Conservation (phyloP, 2,113 vertebrate species). For the Copsychus sechellarum region DNA sequence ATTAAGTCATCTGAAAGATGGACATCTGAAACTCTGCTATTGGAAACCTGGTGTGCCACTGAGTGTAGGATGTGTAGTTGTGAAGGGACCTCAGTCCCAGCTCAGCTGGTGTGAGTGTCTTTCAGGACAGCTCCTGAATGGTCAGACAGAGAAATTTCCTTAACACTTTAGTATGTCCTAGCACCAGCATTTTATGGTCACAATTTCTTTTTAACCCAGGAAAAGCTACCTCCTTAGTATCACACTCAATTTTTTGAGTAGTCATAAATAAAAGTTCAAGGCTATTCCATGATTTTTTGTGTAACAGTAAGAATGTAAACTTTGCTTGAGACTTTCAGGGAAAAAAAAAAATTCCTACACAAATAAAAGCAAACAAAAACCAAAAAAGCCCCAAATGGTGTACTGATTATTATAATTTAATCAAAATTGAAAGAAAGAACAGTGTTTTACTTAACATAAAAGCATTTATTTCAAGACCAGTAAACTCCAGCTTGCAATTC, state of each 20-base stretch:
- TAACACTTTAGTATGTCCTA: neutral
- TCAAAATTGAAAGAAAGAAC: neutral
- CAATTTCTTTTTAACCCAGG: neutral
- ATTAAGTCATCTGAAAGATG: neutral
- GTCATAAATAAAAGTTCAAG: neutral
- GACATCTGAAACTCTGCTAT: neutral
- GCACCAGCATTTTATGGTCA: fast-evolving
- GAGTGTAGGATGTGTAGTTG: neutral
- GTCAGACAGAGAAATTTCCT: neutral
- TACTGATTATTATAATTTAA: neutral
- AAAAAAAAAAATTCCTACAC: neutral
- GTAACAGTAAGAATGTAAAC: fast-evolving
- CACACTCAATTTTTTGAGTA: neutral
- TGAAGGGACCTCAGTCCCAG: fast-evolving
- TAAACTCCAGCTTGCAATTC: neutral
- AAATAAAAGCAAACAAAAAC: neutral
- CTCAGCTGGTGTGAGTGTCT: too few species aligned
- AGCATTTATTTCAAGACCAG: neutral
- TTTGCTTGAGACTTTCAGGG: neutral
- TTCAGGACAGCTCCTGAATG: neutral
- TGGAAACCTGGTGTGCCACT: neutral
- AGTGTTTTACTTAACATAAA: neutral
- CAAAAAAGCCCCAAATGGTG: fast-evolving
- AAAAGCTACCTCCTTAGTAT: neutral
- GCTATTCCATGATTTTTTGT: neutral